Conservation (phyloP, 2,113 vertebrate genomes). For the Anoplopoma fimbria region DNA sequence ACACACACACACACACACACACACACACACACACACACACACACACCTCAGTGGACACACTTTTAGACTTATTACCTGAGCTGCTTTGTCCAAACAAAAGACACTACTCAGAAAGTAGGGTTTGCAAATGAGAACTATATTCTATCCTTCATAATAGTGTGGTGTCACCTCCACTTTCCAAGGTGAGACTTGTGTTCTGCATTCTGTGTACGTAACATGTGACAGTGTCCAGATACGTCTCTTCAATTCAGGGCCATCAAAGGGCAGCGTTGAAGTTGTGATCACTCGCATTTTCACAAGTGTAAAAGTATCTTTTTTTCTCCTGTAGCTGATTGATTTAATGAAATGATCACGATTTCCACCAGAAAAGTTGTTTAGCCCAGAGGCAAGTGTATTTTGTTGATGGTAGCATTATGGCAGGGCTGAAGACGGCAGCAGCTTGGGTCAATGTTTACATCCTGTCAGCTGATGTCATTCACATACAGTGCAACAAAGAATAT, state of each 20-base stretch:
- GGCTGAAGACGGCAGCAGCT: too few species aligned
- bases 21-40: neutral
- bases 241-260: neutral
- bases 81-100: neutral
- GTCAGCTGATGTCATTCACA: too few species aligned
- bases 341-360: too few species aligned
- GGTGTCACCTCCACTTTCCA: neutral
- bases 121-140: neutral
- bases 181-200: neutral
- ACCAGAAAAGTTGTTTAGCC: too few species aligned
- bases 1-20: constrained; percentile 1
- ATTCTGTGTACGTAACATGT: neutral
- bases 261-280: too few species aligned
- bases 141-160: neutral
- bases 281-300: too few species aligned
- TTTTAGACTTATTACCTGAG: neutral
- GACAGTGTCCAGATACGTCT: neutral
- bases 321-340: too few species aligned
- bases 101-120: neutral
- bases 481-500: too few species aligned
- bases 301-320: too few species aligned
- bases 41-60: constrained; percentile 2
- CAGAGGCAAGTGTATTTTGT: too few species aligned
- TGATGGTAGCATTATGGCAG: too few species aligned
- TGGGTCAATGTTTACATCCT: too few species aligned